Base-by-base conservation (phyloP, 2,888 invertebrate genomes). In the Epistrophella euchroma region DNA sequence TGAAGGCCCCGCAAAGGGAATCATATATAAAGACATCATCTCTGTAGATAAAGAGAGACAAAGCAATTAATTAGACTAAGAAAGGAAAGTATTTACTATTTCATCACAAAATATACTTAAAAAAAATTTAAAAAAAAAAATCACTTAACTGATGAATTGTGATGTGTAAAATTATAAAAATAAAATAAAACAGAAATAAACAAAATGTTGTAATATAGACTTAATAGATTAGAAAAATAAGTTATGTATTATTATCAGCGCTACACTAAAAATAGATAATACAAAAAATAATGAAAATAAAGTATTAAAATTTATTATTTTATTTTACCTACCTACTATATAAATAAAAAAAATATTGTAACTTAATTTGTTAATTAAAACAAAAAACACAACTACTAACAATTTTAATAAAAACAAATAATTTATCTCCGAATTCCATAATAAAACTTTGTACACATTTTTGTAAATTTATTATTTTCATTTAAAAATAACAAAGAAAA, bases 391-490 rank as follows among this genome's bases (percentile, higher is more conserved):
- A 45, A 45, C 28, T 45, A 64, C 17, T 45, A 45, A 28, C 17
- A 47, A 60, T 45, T 64, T 5, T 28, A 13, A 32, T 45, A 45
- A 32, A 17, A 45, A 62, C n/a, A 43, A 19, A 43, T 64, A 28
- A 28, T 47, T 66, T 47, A 32, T 13, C 9, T 64, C 9, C 15
- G 13, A 47, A 19, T 19, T 66, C 15, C 17, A 66, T n/a, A 66
- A 66, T 15, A 60, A 73, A 68, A 52, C 82, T 84, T 84, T 84
- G 75, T 84, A 84, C 71, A 84, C 84, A 84, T 75, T 80, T 84
- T 84, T 84, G 84, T 84, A 84, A 80, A 80, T 80, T 80, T 84
- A 74, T 66, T 79, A 79, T 79, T 71, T 79, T 68, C 32, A 62
- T 78, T 82, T 35, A 19, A 70, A 83, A 83, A 72, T 75, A 84